Evolutionary conservation across 2,113 vertebrate species (phyloP).

Genomic region (Oreochromis aureus): DNA sequence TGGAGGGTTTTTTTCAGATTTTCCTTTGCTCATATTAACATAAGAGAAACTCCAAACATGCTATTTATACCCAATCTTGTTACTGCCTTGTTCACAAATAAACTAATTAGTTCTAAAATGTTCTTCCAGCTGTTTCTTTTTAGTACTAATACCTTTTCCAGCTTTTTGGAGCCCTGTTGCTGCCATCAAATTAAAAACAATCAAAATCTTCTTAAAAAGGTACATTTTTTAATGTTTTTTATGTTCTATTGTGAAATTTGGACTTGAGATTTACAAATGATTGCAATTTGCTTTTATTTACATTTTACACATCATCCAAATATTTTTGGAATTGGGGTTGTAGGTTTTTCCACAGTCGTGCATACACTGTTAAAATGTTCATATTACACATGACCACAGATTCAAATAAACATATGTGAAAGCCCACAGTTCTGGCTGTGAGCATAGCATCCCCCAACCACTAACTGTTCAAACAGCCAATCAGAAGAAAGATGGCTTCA

Average conservation of each 20-base stretch:
- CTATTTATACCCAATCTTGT: neutral
- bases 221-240: fast-evolving
- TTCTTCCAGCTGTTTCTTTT: neutral
- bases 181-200: neutral
- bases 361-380: neutral
- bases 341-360: neutral
- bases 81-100: neutral
- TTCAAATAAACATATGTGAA: neutral
- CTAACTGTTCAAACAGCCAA: neutral
- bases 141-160: neutral
- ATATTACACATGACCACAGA: neutral
- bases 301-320: neutral
- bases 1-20: neutral
- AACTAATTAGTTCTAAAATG: neutral
- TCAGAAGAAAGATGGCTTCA: neutral
- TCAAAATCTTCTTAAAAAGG: neutral
- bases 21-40: neutral
- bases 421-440: neutral
- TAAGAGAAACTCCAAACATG: neutral
- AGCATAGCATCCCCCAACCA: neutral
- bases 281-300: neutral
- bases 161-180: neutral
- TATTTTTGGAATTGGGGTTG: neutral
- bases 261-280: neutral
- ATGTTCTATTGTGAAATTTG: neutral